Evolutionary conservation across 2,113 vertebrate species (phyloP), one percentile per base, ranked within the genome.

Genomic region (Larimichthys polyactis): DNA sequence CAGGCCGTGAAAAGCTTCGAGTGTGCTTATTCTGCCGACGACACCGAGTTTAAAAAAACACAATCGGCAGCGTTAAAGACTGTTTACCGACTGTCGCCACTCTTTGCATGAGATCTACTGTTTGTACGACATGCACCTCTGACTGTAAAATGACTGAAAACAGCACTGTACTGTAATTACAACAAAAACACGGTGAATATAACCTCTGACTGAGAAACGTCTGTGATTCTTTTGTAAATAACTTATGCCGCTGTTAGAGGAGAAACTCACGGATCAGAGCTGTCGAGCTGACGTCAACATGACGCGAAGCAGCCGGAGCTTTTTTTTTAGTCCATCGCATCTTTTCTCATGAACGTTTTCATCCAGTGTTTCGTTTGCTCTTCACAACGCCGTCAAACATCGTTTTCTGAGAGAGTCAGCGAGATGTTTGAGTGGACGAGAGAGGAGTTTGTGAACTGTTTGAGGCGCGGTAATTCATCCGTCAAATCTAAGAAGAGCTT

Each of bases 181-280:
- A 71, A 78, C 73, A 8, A 20, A 24, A 65, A 86, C 84, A 81
- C 75, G 65, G 72, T 66, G 85, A 79, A 83, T 51, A 81, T 46
- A 52, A 78, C 81, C 69, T 88, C 79, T 70, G 79, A 86, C 83
- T 82, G 72, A 78, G 71, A 78, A 75, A 75, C 29, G 62, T 70
- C 82, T 87, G 82, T 87, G 87, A 85, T 83, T 65, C 55, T 79
- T 78, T 71, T 93, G 89, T 94, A 91, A 83, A 92, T 90, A 91
- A 49, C 29, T 82, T 11, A 44, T 49, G 29, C 17, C 10, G 63
- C 29, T 72, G 76, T 27, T 49, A 48, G 52, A 88, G 46, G 12
- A 54, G 86, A 89, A 75, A 72, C 87, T 94, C 89, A 90, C 88
- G 90, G 91, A 89, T 93, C 90, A 84, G 78, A 81, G 40, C 60